Evolutionary conservation across 1,140 invertebrate species (phyloP).

Genomic region (Nasonia longicornis): DNA sequence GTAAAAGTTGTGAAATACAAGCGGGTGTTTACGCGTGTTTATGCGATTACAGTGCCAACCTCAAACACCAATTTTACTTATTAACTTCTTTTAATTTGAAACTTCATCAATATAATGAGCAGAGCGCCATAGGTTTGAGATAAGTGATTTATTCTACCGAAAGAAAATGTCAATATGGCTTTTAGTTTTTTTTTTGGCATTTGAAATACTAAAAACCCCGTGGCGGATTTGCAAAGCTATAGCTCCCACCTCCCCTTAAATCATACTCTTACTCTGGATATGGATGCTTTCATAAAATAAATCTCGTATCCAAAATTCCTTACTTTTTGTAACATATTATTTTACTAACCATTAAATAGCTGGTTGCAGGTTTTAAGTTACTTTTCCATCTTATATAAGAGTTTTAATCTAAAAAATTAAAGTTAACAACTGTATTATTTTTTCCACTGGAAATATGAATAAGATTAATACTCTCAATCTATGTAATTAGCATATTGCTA

Average conservation of each 20-base stretch:
- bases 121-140: no score
- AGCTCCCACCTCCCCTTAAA: not conserved
- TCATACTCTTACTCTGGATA: constrained; percentile 23
- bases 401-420: not conserved
- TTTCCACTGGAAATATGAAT: not conserved
- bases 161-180: no score
- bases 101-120: no score
- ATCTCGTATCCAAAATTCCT: constrained; percentile 2
- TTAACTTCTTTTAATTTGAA: no score
- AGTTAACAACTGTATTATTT: not conserved
- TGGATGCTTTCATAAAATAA: constrained; percentile 40
- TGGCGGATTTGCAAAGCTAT: no score
- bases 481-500: constrained; percentile 1
- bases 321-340: constrained; percentile 23
- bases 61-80: no score
- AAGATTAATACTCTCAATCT: not conserved
- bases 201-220: no score
- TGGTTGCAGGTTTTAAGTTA: constrained; percentile 26
- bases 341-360: constrained; percentile 12
- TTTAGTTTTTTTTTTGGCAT: no score
- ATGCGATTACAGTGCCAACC: no score
- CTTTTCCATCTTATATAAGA: not conserved
- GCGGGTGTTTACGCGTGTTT: no score
- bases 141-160: no score
- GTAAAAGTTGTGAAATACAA: no score